Base-by-base conservation (phyloP, 2,797 vertebrate genomes). In the Rhinogobio ventralis region DNA sequence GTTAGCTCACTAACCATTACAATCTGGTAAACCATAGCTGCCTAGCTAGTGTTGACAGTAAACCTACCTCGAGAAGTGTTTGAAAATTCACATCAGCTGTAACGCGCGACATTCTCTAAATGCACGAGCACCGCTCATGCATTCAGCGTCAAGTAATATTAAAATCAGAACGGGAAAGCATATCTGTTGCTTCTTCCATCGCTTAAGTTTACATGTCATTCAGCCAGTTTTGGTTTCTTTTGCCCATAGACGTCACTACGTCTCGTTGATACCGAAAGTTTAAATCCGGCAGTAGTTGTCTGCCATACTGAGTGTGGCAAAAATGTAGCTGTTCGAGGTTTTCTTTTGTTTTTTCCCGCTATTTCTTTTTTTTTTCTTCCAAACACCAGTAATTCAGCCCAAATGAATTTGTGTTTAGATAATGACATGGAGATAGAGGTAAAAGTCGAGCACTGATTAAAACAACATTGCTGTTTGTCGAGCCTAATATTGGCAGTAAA, bases 1-100 rank as follows among this genome's bases (percentile, higher is more conserved):
- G 42, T 69, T 83, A 84, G 64, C 49, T 68, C 25, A 83, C 28
- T 51, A 30, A 83, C 13, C 49, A 55, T 14, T 55, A 42, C 45
- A 75, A 2, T 19, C 57, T 53, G 30, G 8, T 57, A 45, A 72
- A 30, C 15, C 39, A 25, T 68, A 77, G 73, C 73, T 45, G 62
- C 49, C 3, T 53, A 17, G 71, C 79, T 39, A 66, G 6, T 4
- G 30, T 45, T 60, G 19, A 49, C 80, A 68, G 53, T 55, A 23
- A 46, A 60, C 68, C 33, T 90, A 92, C 91, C 90, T 89, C 88
- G 53, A 86, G 64, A 75, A 92, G 87, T n/a, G 90, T 89, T 76
- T 90, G 72, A 79, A 83, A 77, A 76, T 86, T 86, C 69, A 73
- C n/a, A 17, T 89, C 89, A 28, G 83, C 76, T 49, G 83, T 73